Conservation (phyloP, 1,140 invertebrate genomes). For the Trichonephila clavipes region DNA sequence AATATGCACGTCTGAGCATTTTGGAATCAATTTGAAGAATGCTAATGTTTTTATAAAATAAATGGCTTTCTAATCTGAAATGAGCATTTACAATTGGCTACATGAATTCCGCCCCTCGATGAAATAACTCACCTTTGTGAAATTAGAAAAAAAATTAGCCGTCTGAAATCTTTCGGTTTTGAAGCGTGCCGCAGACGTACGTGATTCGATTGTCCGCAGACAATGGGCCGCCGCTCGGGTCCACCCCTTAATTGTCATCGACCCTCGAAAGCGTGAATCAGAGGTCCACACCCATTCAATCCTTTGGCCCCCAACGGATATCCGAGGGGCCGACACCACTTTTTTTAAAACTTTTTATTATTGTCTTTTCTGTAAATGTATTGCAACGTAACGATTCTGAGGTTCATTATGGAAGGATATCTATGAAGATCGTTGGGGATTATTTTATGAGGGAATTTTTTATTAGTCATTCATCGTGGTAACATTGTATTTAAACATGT, state of each 20-base stretch:
- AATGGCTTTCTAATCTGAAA: too few species aligned
- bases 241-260: constrained; percentile 69
- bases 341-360: neutral
- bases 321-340: constrained; percentile 33
- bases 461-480: neutral
- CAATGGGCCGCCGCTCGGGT: constrained; percentile 57
- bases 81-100: neutral
- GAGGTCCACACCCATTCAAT: constrained; percentile 65
- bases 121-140: neutral
- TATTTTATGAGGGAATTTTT: neutral
- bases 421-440: neutral
- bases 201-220: constrained; percentile 58
- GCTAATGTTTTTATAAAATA: too few species aligned
- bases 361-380: neutral
- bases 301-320: constrained; percentile 57
- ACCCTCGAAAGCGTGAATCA: constrained; percentile 71
- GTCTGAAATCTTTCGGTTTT: neutral
- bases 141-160: neutral
- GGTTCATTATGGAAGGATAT: neutral
- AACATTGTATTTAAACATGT: neutral
- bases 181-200: constrained; percentile 25
- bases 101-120: neutral
- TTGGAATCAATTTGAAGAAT: too few species aligned
- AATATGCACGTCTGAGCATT: too few species aligned
- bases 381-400: neutral